phyloP scores from a whole-genome alignment of 2,888 invertebrate genomes.

The Metacarcinus magister region DNA sequence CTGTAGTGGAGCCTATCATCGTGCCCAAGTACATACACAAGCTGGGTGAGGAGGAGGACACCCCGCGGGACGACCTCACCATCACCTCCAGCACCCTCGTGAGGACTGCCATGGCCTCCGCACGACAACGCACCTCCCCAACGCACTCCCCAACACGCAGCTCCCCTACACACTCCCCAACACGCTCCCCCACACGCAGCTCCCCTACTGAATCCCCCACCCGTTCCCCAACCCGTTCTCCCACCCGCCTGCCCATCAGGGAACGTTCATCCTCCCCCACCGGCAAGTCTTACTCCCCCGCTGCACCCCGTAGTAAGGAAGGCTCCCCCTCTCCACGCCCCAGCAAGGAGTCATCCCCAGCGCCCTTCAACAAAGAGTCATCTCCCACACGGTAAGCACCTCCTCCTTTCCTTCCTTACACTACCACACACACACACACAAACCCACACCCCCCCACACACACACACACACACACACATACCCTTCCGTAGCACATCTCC shows the following conservation, averaged over 20 bases:
- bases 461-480: background rate
- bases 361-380: slow-evolving; percentile 81
- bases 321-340: slow-evolving; percentile 71
- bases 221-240: background rate
- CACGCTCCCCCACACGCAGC: slow-evolving; percentile 5
- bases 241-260: background rate
- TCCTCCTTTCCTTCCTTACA: background rate
- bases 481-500: background rate
- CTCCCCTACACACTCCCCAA: slow-evolving; percentile 4
- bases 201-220: background rate
- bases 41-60: slow-evolving; percentile 75
- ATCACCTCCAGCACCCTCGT: slow-evolving; percentile 77
- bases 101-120: slow-evolving; percentile 72
- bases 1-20: slow-evolving; percentile 80
- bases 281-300: background rate
- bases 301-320: slow-evolving; percentile 58
- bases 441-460: background rate
- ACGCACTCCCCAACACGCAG: background rate
- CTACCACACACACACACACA: background rate
- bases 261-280: slow-evolving; percentile 66
- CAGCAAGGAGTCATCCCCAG: slow-evolving; percentile 79
- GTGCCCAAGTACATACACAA: slow-evolving; percentile 79
- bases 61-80: slow-evolving; percentile 48
- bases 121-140: background rate
- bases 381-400: slow-evolving; percentile 74